Evolutionary conservation across 2,797 vertebrate genomes (phyloP).

Genomic region (Tenualosa ilisha): DNA sequence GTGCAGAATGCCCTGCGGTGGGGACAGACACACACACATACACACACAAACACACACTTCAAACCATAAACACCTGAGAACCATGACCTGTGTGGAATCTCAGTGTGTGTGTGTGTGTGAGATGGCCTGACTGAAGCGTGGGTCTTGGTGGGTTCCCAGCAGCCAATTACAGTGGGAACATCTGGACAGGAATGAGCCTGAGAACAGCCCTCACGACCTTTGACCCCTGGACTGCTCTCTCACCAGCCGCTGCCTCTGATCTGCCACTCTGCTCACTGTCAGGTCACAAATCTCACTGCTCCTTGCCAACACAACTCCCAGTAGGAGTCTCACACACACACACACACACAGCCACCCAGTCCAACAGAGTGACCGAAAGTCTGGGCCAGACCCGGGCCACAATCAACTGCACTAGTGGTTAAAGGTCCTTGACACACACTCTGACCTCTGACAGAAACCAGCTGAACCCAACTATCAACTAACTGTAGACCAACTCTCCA

Average conservation of each 20-base stretch:
- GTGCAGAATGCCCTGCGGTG: too few species aligned
- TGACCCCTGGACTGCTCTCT: background rate
- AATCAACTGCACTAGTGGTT: too few species aligned
- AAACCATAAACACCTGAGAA: background rate
- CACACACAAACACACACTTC: constrained; percentile 16
- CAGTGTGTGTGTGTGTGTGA: background rate
- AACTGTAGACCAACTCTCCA: too few species aligned
- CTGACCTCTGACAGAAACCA: background rate
- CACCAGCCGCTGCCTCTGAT: background rate
- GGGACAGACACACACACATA: background rate
- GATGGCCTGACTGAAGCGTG: too few species aligned
- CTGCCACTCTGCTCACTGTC: background rate
- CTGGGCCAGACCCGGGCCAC: too few species aligned
- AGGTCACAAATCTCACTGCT: background rate
- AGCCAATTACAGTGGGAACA: background rate
- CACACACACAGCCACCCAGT: constrained; percentile 3
- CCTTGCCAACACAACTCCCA: background rate
- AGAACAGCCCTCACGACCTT: background rate
- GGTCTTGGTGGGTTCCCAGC: background rate
- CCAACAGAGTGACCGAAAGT: too few species aligned
- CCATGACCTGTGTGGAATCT: background rate
- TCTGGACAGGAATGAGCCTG: background rate
- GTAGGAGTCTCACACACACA: background rate
- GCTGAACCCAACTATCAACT: too few species aligned
- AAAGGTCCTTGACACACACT: background rate